Evolutionary conservation across 2,797 vertebrate genomes (phyloP), one percentile per base, ranked within the genome.

Genomic region (Euthynnus affinis): DNA sequence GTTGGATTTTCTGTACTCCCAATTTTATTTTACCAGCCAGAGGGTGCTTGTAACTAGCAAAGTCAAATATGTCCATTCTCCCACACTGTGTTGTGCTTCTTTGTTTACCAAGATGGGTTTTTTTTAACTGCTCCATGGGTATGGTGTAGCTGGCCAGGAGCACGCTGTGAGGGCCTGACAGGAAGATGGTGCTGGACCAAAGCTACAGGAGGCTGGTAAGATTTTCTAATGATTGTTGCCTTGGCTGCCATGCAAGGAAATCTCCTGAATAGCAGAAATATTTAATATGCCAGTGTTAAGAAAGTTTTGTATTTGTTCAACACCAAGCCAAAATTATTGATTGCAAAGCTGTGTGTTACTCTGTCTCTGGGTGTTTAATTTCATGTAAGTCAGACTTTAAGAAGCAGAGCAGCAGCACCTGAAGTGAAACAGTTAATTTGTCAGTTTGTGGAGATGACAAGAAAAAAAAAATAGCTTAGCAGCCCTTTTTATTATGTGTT

Each of bases 121-220:
- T 61, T 79, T 79, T 79, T 61, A 52, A 7, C 76, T 59, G 72
- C 84, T 85, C 56, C 40, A 57, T 77, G 86, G 86, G 65, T 68
- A 25, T 48, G 72, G 51, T 64, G 73, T 25, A 25, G 78, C 55
- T 81, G 69, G 79, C 80, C 76, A 81, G 82, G 67, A 85, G 76
- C 83, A 64, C 74, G 82, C 88, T 84, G 84, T 22, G 80, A 85
- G 80, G 83, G 53, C 82, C 83, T 81, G 84, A 85, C 71, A 76
- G 81, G 65, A 80, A 83, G 87, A 88, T 52, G 52, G 68, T 76
- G 79, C 72, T 46, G 72, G 69, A 85, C 74, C 81, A 83, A 84
- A 89, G 83, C 84, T 89, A 49, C 85, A 76, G 70, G 68, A 86
- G 74, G 57, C 81, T 75, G 88, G 85, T 89, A 85, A 88, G 87